These are phyloP conservation scores for Mystacornis crossleyi DNA, from an alignment of 2,113 vertebrate species.

Conservation along the genomic window DNA sequence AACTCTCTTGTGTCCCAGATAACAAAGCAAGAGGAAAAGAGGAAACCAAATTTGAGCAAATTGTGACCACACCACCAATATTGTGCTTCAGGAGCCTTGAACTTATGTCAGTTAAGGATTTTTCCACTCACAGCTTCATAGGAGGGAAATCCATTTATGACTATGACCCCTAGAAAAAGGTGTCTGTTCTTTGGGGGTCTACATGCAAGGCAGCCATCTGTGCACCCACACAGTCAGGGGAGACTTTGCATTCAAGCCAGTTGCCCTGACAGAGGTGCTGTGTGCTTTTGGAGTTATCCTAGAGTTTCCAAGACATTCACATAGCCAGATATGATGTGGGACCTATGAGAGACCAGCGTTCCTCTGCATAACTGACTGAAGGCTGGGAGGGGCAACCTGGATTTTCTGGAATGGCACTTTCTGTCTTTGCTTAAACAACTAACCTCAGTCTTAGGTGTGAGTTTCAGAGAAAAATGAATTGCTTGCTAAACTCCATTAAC, in stretches of 20 bases:
- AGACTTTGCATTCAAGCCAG: neutral
- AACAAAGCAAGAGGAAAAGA: neutral
- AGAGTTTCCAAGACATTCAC: neutral
- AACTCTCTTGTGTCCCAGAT: neutral
- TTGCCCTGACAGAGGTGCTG: neutral
- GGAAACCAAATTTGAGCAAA: neutral
- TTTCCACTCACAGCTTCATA: neutral
- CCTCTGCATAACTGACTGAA: neutral
- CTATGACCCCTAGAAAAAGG: neutral
- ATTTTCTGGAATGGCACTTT: neutral
- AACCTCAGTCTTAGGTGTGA: neutral
- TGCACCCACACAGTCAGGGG: neutral
- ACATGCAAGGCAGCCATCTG: neutral
- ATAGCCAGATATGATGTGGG: neutral
- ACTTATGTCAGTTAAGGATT: neutral
- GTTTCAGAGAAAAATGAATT: neutral
- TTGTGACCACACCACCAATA: neutral
- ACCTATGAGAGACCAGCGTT: neutral
- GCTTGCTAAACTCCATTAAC: neutral
- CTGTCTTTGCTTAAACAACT: neutral
- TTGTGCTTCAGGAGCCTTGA: neutral
- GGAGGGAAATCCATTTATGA: neutral
- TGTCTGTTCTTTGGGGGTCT: fast-evolving
- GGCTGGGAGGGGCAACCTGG: neutral
- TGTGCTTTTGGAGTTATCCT: neutral